Evolutionary conservation across 2,888 invertebrate species (phyloP).

Genomic region (Schrankia costaestrigalis): DNA sequence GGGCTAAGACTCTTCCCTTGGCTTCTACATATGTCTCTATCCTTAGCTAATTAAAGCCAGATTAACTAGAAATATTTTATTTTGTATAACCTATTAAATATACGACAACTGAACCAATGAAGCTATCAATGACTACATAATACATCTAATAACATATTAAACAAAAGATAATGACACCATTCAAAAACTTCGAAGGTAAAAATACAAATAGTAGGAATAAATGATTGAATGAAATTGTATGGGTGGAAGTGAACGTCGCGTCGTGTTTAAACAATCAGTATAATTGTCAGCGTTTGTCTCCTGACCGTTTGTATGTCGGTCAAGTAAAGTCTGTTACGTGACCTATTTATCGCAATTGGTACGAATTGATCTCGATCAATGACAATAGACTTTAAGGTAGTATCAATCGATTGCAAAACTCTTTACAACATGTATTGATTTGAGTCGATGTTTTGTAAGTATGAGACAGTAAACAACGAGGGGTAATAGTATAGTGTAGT

Average conservation of each 20-base stretch:
- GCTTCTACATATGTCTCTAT: too few species aligned
- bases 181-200: slow-evolving; percentile 8
- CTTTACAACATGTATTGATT: slow-evolving; percentile 27
- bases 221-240: slow-evolving; percentile 40
- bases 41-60: too few species aligned
- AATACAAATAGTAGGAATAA: slow-evolving; percentile 7
- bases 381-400: slow-evolving; percentile 30
- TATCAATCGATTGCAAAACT: slow-evolving; percentile 35
- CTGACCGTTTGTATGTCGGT: slow-evolving; percentile 40
- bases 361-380: slow-evolving; percentile 57
- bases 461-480: too few species aligned
- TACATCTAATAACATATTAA: too few species aligned
- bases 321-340: slow-evolving; percentile 42
- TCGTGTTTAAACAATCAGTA: slow-evolving; percentile 42
- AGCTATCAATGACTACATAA: too few species aligned
- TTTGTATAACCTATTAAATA: too few species aligned
- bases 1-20: too few species aligned
- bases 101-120: too few species aligned
- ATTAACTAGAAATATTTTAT: too few species aligned
- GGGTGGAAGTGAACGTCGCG: slow-evolving; percentile 38
- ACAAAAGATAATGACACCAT: slow-evolving; percentile 5
- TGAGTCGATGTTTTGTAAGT: slow-evolving; percentile 22
- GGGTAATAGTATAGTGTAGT: too few species aligned
- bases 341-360: slow-evolving; percentile 55
- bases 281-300: slow-evolving; percentile 46